Conservation (phyloP, 2,113 vertebrate genomes). For the Callospermophilus lateralis region DNA sequence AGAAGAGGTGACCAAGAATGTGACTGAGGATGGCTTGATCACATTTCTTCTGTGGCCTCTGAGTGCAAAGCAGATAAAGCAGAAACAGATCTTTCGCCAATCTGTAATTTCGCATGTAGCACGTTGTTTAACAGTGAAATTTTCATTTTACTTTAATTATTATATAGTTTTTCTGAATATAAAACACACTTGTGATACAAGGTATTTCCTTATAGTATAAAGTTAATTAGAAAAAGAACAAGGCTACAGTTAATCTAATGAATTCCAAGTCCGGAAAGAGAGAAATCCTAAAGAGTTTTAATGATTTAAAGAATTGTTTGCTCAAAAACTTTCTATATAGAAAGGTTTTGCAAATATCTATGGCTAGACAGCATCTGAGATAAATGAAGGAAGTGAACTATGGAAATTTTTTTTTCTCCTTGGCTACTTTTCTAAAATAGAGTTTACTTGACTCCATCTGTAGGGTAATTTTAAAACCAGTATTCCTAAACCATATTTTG, state of each 20-base stretch:
- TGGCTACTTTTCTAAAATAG: neutral
- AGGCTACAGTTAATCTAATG: neutral
- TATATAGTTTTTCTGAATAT: neutral
- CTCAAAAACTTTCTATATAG: neutral
- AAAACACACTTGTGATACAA: neutral
- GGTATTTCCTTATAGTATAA: neutral
- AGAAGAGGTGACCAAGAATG: neutral
- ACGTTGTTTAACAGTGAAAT: neutral
- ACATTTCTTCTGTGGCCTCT: neutral
- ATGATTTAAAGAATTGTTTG: neutral
- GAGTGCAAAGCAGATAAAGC: neutral
- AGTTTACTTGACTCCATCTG: neutral
- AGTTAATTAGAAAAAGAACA: slow-evolving; percentile 14
- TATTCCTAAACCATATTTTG: neutral
- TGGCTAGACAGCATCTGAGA: neutral
- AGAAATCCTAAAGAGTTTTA: neutral
- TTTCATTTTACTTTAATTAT: neutral
- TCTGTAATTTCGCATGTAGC: neutral
- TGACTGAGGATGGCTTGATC: neutral
- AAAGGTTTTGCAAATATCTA: neutral
- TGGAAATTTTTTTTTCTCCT: neutral
- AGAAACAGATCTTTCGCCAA: neutral
- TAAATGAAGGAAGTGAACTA: neutral
- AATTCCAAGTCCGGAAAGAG: neutral
- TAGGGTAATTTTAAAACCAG: neutral